Evolutionary conservation across 2,113 vertebrate species (phyloP).

Genomic region (Melanostigma gelatinosum): DNA sequence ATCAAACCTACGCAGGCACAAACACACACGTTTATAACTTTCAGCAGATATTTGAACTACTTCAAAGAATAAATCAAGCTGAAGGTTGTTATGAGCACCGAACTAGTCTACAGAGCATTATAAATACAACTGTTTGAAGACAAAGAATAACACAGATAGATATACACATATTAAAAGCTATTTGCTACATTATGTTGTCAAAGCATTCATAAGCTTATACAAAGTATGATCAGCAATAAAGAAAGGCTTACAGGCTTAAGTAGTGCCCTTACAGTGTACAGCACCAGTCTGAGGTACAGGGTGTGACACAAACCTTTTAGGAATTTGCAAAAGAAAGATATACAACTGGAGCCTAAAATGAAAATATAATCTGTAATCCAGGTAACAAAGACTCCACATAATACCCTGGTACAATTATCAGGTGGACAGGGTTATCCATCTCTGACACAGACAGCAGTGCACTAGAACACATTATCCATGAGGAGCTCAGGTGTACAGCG

Average conservation of each 20-base stretch:
- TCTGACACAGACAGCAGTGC: background rate
- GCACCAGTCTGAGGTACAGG: background rate
- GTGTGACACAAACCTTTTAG: background rate
- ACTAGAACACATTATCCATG: constrained; percentile 25
- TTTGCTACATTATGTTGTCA: constrained; percentile 1
- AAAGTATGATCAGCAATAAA: constrained; percentile 3
- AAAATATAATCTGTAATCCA: background rate
- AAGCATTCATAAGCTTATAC: background rate
- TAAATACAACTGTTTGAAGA: background rate
- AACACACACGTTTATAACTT: background rate
- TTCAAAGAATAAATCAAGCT: background rate
- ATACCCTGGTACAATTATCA: background rate
- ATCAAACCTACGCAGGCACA: too few species aligned
- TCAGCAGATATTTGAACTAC: constrained; percentile 3
- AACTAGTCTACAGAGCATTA: background rate
- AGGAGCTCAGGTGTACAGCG: constrained; percentile 14
- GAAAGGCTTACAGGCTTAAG: background rate
- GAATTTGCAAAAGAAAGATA: background rate
- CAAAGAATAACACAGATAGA: constrained; percentile 3
- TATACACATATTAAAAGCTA: background rate
- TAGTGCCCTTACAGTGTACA: background rate
- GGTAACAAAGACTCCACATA: background rate
- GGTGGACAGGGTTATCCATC: constrained; percentile 22
- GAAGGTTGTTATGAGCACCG: background rate
- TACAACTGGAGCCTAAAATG: background rate